A percentile compares a stretch with the other conserved stretches of the same genome.
Evolutionary conservation across 2,797 vertebrate genomes (phyloP).

Genomic region (Tinamus major): DNA sequence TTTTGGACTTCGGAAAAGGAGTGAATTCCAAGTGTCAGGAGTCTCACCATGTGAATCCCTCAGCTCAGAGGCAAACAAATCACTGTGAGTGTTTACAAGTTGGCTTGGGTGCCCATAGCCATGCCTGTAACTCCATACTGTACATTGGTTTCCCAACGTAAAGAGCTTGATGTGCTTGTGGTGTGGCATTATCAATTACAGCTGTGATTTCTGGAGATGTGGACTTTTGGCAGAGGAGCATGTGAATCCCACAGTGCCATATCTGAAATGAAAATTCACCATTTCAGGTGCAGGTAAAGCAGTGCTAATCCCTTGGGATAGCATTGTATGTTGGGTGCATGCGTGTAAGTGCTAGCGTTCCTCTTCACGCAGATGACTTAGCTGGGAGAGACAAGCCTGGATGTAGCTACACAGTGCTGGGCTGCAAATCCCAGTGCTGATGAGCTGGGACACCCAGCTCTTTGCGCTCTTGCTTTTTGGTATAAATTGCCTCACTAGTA

Average conservation of each 20-base stretch:
- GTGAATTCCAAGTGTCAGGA: not conserved
- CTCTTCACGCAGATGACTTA: not conserved
- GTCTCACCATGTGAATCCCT: not conserved
- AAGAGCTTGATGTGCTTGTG: not conserved
- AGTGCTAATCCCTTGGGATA: not conserved
- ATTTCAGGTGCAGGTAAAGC: not conserved
- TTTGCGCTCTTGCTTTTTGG: fast-evolving
- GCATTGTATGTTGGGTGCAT: fast-evolving
- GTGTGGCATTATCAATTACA: fast-evolving
- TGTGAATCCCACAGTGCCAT: not conserved
- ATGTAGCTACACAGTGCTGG: not conserved
- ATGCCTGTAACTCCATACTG: fast-evolving
- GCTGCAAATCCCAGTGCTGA: not conserved
- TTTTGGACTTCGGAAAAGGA: not conserved
- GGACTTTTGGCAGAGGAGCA: not conserved
- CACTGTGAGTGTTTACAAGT: fast-evolving
- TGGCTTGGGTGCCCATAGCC: not conserved
- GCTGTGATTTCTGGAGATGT: fast-evolving
- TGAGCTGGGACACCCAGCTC: not conserved
- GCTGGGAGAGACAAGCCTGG: not conserved
- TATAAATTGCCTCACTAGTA: not conserved
- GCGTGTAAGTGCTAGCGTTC: fast-evolving
- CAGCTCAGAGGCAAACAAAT: not conserved
- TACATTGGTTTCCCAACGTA: not conserved
- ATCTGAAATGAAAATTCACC: not conserved